Evolutionary conservation across 2,888 invertebrate genomes (phyloP), one percentile per base, ranked within the genome.

Genomic region (Melinaea marsaeus): DNA sequence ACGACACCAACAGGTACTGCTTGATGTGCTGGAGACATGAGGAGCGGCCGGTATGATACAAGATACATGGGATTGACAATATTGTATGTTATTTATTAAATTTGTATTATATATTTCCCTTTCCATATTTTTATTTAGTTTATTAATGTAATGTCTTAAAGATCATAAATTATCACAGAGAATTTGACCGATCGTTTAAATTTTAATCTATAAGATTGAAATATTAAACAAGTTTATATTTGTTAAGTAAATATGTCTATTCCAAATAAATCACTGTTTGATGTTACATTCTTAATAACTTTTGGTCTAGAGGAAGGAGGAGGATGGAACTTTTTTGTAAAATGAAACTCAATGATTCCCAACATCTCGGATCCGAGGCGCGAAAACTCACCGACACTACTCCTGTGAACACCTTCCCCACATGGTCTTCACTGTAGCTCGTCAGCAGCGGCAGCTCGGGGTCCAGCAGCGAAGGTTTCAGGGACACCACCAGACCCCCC

Each of bases 381-480:
- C 22, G 22, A 6, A n/a, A 2, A 11, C 77, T 83, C 60, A 93
- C 91, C 75, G 89, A 83, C 5, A 95, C 83, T 34, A 92, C 87
- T 0, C 94, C 94, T 3, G 92, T 90, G 75, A 93, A 93, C 0
- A 83, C 77, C 34, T 86, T 80, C 47, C 93, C 93, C 1, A 88
- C 67, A 48, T 85, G 78, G 0, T 92, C 93, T 7, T 92, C 81
- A 0, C 90, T 77, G 57, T 92, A 85, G 2, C 85, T 82, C 1
- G 75, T 80, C 4, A 95, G 80, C 45, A 93, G 80, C 13, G 90
- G 88, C 2, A 92, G 75, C 0, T 92, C 86, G 0, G 92, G 90
- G 0, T 91, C 79, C 65, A 96, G 79, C 9, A 95, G 90, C 2
- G 93, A 92, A 3, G 91, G 91, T 72, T 95, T 95, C 73, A 94